These are phyloP conservation scores for Drosophila nr. medialis DNA, from an alignment of 2,888 invertebrate species.

Conservation along the genomic window DNA sequence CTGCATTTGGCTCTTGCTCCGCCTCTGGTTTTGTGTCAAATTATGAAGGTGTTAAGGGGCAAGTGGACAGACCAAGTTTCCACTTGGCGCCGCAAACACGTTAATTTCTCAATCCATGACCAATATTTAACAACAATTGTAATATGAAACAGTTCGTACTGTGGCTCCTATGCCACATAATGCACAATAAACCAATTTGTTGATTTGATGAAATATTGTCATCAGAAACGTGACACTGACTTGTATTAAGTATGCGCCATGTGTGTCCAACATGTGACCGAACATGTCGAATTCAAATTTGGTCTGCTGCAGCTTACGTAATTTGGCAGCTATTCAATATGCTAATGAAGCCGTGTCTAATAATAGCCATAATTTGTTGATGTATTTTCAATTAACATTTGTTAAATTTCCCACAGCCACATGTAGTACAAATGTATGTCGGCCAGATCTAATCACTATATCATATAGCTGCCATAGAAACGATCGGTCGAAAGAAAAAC, in stretches of 20 bases:
- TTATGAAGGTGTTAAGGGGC: conserved; percentile 58
- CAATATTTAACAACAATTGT: conserved; percentile 6
- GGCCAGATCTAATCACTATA: background rate
- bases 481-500: background rate
- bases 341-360: background rate
- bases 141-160: conserved; percentile 8
- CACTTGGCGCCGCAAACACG: conserved; percentile 4
- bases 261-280: conserved; percentile 33
- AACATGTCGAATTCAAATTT: conserved; percentile 19
- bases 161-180: conserved; percentile 32
- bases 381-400: background rate
- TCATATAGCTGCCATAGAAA: background rate
- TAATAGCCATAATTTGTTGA: background rate
- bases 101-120: conserved; percentile 67
- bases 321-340: background rate
- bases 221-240: conserved; percentile 60
- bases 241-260: conserved; percentile 62
- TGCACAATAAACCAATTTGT: conserved; percentile 34
- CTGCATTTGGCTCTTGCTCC: conserved; percentile 1
- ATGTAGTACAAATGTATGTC: too few species aligned
- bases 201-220: conserved; percentile 32
- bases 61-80: conserved; percentile 12
- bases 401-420: background rate
- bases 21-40: conserved; percentile 55
- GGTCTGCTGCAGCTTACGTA: background rate